Base-by-base conservation (phyloP, 2,888 invertebrate genomes). In the Electrophaes corylata region DNA sequence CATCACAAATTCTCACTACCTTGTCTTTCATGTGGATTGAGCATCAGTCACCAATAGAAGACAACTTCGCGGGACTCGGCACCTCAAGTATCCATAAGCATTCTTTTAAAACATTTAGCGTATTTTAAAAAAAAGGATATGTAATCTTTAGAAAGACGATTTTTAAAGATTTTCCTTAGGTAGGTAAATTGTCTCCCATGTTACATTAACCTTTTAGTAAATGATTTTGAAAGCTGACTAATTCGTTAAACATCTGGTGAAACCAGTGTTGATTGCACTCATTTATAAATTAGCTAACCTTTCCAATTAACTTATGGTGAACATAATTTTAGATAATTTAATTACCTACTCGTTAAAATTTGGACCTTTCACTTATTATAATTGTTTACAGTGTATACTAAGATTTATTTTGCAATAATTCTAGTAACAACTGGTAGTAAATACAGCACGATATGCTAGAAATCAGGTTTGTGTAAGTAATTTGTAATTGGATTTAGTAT, bases 1-100 rank as follows among this genome's bases (percentile, higher is more conserved):
- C 91, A 85, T 84, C 85, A 84, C 78, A 82, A 85, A 84, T 89
- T 92, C 98, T 98, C 97, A 97, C 98, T 98, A 97, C 96, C 96
- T 96, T 98, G 98, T 98, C 98, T 98, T 98, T 98, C 98, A 97
- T 96, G 96, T 80, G 93, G 95, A 93, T 92, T 82, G 88, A 88
- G 93, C 91, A 82, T 61, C 62, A 60, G 67, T 73, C 83, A 75
- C 43, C 80, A 58, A 59, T 23, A 49, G 60, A 60, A 65, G 71
- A 69, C 47, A 58, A 40, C 55, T 46, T 41, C 71, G 66, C 44
- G 63, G 66, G 51, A 59, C 41, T 20, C 35, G 4, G 49, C 50
- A 16, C 10, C 20, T 46, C 29, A 46, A 12, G 19, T 55, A 47
- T 23, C 23, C 54, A 11, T 55, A 57, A 60, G 46, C 19, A n/a